A percentile compares a stretch with the other conserved stretches of the same genome.
Conservation (phyloP, 2,888 invertebrate species). For the Catocala nupta region DNA sequence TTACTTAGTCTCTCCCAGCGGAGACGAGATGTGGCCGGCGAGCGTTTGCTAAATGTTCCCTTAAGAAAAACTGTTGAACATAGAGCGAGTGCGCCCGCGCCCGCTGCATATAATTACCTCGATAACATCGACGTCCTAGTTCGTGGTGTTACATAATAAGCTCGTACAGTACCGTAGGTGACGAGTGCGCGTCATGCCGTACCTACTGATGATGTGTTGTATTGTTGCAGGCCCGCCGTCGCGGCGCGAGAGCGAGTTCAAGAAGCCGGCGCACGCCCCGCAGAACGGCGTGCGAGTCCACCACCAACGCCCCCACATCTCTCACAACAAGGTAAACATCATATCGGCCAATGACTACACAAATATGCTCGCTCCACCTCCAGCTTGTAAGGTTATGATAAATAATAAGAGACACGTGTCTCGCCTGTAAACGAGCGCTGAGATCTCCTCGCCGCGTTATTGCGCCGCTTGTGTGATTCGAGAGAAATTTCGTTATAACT, state of each 20-base stretch:
- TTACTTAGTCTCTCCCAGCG: slow-evolving; percentile 46
- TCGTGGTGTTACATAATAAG: slow-evolving; percentile 25
- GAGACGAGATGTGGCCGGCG: slow-evolving; percentile 23
- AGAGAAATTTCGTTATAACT: slow-evolving; percentile 45
- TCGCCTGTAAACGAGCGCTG: slow-evolving; percentile 48
- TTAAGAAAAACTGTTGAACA: slow-evolving; percentile 27
- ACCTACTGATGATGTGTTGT: slow-evolving; percentile 30
- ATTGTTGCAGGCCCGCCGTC: slow-evolving; percentile 81
- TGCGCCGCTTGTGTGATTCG: slow-evolving; percentile 46
- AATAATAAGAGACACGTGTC: slow-evolving; percentile 61
- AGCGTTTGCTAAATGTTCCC: slow-evolving; percentile 25
- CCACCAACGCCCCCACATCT: slow-evolving; percentile 71
- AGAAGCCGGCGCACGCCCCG: slow-evolving; percentile 88
- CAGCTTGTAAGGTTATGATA: slow-evolving; percentile 46
- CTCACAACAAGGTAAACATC: slow-evolving; percentile 75
- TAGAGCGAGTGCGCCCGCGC: slow-evolving; percentile 1
- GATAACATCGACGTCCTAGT: slow-evolving; percentile 19
- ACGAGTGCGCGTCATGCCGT: slow-evolving; percentile 18
- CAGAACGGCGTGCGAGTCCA: slow-evolving; percentile 80
- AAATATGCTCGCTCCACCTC: slow-evolving; percentile 31
- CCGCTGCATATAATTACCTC: slow-evolving; percentile 11
- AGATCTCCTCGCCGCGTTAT: slow-evolving; percentile 36
- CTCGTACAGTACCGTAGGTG: slow-evolving; percentile 15
- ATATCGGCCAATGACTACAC: slow-evolving; percentile 23
- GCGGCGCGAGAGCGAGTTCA: slow-evolving; percentile 88